These are phyloP conservation scores for Rotaria socialis DNA, from an alignment of 2,888 invertebrate genomes.

Conservation along the genomic window DNA sequence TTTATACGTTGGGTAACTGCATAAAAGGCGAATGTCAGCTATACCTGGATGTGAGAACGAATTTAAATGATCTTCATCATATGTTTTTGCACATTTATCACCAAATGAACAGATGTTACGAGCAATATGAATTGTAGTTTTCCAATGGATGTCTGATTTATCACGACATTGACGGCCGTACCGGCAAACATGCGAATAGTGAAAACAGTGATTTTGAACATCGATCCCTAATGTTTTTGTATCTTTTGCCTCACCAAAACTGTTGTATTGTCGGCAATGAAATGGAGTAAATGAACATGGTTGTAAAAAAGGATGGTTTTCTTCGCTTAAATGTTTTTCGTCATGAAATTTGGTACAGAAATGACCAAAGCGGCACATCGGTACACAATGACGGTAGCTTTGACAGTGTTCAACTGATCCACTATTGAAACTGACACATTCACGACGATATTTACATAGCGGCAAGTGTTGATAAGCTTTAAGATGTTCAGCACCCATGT, in stretches of 20 bases:
- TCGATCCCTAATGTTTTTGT: background rate
- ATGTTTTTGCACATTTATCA: background rate
- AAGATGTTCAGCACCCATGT: background rate
- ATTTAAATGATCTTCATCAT: background rate
- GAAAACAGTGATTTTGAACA: background rate
- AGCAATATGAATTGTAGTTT: background rate
- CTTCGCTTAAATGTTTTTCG: background rate
- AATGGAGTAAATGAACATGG: conserved; percentile 6
- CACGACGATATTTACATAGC: background rate
- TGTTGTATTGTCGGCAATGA: background rate
- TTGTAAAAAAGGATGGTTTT: background rate
- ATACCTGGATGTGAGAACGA: background rate
- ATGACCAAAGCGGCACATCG: background rate
- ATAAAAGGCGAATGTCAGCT: conserved; percentile 5
- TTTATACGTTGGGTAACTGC: background rate
- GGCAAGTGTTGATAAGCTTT: background rate
- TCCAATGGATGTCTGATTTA: background rate
- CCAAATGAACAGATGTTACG: background rate
- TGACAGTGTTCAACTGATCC: background rate
- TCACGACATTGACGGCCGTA: background rate
- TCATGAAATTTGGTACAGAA: background rate
- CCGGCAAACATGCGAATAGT: conserved; percentile 9
- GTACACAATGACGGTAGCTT: background rate
- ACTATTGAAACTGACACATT: background rate
- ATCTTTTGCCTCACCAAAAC: background rate